phyloP scores from a whole-genome alignment of 2,888 invertebrate genomes.

The Idaea aversata region DNA sequence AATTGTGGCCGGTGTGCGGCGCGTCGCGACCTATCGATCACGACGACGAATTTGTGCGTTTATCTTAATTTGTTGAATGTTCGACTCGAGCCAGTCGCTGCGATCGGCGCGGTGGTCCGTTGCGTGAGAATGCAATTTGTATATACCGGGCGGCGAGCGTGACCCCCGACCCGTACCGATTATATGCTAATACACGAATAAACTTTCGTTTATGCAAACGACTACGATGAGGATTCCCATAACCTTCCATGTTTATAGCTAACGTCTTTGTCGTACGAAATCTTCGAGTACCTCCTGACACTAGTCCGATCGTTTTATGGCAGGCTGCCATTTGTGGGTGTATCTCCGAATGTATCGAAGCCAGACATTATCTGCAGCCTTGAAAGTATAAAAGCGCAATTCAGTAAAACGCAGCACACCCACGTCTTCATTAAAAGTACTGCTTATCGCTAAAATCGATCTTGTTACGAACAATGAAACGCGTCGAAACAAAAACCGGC shows the following conservation, averaged over 20 bases:
- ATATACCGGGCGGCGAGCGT: slow-evolving; percentile 39
- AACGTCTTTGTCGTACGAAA: slow-evolving; percentile 17
- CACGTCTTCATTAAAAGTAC: slow-evolving; percentile 74
- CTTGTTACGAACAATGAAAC: slow-evolving; percentile 77
- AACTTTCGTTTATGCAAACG: slow-evolving; percentile 49
- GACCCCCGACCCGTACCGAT: slow-evolving; percentile 45
- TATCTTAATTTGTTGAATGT: background rate
- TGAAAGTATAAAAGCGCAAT: slow-evolving; percentile 39
- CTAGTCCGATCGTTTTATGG: slow-evolving; percentile 5
- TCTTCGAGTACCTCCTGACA: slow-evolving; percentile 13
- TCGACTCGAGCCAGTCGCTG: slow-evolving; percentile 7
- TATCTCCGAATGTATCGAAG: slow-evolving; percentile 7
- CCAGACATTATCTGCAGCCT: slow-evolving; percentile 26
- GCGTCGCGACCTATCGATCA: slow-evolving; percentile 23
- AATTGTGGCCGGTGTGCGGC: slow-evolving; percentile 27
- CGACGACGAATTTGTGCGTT: slow-evolving; percentile 13
- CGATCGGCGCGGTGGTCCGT: slow-evolving; percentile 36
- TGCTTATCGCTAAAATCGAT: slow-evolving; percentile 73
- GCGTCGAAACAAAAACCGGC: slow-evolving; percentile 73
- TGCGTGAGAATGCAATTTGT: slow-evolving; percentile 69
- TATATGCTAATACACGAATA: slow-evolving; percentile 64
- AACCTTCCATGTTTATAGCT: slow-evolving; percentile 26
- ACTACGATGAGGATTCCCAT: slow-evolving; percentile 32
- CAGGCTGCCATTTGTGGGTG: slow-evolving; percentile 8
- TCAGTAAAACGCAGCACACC: slow-evolving; percentile 55